Base-by-base conservation (phyloP, 2,113 vertebrate species). In the Nanorana parkeri region DNA sequence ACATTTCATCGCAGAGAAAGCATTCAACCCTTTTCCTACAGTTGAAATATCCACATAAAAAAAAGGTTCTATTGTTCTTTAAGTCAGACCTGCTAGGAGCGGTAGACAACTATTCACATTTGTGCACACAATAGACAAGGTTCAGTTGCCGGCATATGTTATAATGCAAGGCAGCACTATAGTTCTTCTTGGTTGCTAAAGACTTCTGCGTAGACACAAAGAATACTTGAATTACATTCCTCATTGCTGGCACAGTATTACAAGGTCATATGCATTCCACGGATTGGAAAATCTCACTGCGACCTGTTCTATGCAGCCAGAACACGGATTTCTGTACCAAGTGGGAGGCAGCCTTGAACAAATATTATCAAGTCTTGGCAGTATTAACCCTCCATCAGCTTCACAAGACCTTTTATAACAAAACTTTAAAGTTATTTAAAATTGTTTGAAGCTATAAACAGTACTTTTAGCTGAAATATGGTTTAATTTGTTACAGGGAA, bases 231-330 rank as follows among this genome's bases (percentile, higher is more conserved):
- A 73, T 81, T 81, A 15, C 68, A 64, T 81, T 81, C 68, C 28
- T 81, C 41, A 73, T 73, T 61, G 58, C 36, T 55, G 58, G 19
- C 68, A 64, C 78, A 71, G 17, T 72, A 71, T 67, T 71, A 63
- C 79, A 81, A 81, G 79, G 79, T 81, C 79, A 73, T 21, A 65
- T 73, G 26, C 68, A 81, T 73, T 81, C 79, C 58, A 60, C 68
- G 24, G 21, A 24, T 81, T 72, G 26, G 68, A 81, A 28, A 52
- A 64, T 72, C 79, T 63, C 41, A 65, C 58, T 64, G 41, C 52
- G 68, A 73, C 79, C 68, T 81, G 79, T 73, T 81, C 68, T 64
- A 64, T 81, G 68, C 79, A 73, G 68, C 58, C 79, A 55, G 68
- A 73, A 81, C 68, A 72, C 54, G 60, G 79, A 72, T 81, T 65